Conservation (phyloP, 2,113 vertebrate genomes). For the Plotosus lineatus region DNA sequence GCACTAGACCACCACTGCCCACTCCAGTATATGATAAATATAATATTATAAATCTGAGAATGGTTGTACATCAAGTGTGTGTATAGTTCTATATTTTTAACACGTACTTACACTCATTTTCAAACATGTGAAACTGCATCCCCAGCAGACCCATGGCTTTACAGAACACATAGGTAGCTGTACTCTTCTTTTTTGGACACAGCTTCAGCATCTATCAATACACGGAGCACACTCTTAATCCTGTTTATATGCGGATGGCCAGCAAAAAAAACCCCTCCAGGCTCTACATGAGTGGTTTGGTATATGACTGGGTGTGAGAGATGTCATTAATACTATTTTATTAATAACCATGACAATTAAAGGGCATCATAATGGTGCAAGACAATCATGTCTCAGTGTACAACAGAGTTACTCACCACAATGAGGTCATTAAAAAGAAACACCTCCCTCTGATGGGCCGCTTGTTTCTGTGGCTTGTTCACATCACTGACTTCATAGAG, state of each 20-base stretch:
- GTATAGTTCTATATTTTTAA: background rate
- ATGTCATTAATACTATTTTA: too few relatives aligned
- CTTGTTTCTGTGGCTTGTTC: constrained; percentile 96
- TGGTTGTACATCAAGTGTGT: background rate
- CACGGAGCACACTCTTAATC: constrained; percentile 28
- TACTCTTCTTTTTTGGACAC: constrained; percentile 96
- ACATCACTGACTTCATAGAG: constrained; percentile 94
- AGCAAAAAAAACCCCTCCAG: too few relatives aligned
- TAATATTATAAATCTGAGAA: background rate
- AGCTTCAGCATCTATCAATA: constrained; percentile 89
- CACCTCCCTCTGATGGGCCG: constrained; percentile 93
- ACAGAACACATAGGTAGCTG: constrained; percentile 96
- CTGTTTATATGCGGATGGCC: background rate
- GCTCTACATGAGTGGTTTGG: too few relatives aligned
- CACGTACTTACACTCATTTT: constrained; percentile 89
- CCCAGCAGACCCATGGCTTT: constrained; percentile 91
- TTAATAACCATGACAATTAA: background rate
- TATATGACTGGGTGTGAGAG: too few relatives aligned
- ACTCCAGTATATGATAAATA: background rate
- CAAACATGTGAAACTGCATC: constrained; percentile 97
- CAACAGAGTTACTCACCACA: constrained; percentile 78
- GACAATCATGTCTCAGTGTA: background rate
- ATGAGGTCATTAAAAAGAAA: constrained; percentile 98
- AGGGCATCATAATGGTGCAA: background rate
- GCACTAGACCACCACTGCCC: too few relatives aligned